These are phyloP conservation scores for Elgaria multicarinata DNA, from an alignment of 2,113 vertebrate genomes.

Conservation along the genomic window DNA sequence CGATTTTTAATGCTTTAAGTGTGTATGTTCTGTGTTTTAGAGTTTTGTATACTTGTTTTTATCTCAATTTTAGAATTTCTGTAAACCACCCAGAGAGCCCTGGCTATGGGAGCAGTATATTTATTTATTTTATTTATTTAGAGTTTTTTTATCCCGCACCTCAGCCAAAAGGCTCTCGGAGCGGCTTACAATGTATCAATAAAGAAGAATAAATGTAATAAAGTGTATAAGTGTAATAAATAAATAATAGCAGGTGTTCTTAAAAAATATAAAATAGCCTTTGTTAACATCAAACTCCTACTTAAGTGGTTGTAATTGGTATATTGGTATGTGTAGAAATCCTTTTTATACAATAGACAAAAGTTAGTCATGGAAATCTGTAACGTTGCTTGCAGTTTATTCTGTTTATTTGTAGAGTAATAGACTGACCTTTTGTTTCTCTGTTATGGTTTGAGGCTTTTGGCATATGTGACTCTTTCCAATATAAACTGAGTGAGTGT, in stretches of 20 bases:
- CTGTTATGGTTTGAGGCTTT: constrained; percentile 69
- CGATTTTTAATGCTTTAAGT: too few species aligned
- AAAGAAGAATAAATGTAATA: too few species aligned
- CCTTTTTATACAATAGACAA: neutral
- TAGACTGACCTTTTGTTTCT: constrained; percentile 73
- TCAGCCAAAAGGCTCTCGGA: too few species aligned
- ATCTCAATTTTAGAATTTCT: too few species aligned
- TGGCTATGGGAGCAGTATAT: too few species aligned
- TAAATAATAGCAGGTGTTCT: constrained; percentile 10
- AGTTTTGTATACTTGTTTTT: too few species aligned
- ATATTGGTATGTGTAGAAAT: neutral
- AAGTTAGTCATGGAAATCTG: constrained; percentile 38
- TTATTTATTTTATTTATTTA: too few species aligned
- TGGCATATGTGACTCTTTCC: constrained; percentile 64
- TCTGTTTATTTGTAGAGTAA: constrained; percentile 49
- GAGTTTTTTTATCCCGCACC: too few species aligned
- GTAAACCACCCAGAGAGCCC: too few species aligned
- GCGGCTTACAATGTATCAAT: too few species aligned
- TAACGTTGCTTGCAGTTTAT: constrained; percentile 44
- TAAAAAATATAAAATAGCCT: constrained; percentile 2
- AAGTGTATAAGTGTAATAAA: too few species aligned
- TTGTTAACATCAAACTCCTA: constrained; percentile 17
- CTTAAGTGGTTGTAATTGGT: neutral
- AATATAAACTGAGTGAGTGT: constrained; percentile 68
- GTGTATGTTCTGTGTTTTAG: too few species aligned